Evolutionary conservation across 23 tunicate species (phyloP).

Genomic region (Oikopleura dioica): DNA sequence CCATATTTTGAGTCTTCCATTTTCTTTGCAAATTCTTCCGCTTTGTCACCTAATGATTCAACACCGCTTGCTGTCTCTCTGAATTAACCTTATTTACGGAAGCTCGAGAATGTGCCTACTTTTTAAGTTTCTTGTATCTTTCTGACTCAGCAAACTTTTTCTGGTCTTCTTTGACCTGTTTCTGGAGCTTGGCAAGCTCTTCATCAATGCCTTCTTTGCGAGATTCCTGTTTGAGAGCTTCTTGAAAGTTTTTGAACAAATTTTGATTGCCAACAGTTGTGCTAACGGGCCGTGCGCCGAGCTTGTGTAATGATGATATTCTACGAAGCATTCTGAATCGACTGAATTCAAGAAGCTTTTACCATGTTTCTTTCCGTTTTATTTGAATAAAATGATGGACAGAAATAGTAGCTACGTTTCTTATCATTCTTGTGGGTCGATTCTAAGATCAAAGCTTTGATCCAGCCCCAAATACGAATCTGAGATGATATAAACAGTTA

Average conservation of each 20-base stretch:
- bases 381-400: too few relatives aligned
- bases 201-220: neutral
- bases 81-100: neutral
- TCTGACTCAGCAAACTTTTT: neutral
- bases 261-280: neutral
- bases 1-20: neutral
- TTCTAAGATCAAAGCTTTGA: slow-evolving; percentile 67
- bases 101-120: neutral
- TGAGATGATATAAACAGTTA: slow-evolving; percentile 45
- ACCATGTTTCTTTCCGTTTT: too few relatives aligned
- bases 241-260: neutral
- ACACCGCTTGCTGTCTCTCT: neutral
- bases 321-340: neutral
- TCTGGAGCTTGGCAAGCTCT: neutral
- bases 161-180: neutral
- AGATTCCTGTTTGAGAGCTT: neutral
- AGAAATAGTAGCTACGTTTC: neutral
- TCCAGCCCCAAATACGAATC: slow-evolving; percentile 84
- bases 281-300: neutral
- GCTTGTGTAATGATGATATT: neutral
- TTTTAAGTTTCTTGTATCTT: neutral
- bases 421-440: slow-evolving; percentile 6
- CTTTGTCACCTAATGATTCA: neutral
- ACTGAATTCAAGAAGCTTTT: too few relatives aligned
- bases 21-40: neutral